These are phyloP conservation scores for Ophion obscuratus DNA, from an alignment of 2,888 invertebrate genomes.

Conservation along the genomic window DNA sequence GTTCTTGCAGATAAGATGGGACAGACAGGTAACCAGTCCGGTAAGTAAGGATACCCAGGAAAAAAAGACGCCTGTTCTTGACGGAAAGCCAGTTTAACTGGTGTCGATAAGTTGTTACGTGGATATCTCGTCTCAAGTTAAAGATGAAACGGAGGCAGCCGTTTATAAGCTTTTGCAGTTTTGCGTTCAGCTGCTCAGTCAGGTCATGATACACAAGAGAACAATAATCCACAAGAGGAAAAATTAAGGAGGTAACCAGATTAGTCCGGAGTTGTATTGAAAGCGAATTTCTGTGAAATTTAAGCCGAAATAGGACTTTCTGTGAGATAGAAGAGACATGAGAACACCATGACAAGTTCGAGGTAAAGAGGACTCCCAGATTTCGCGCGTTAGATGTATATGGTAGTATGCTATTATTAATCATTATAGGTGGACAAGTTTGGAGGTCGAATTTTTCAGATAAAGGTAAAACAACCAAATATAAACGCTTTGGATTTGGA, in stretches of 20 bases:
- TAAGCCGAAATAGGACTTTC: background rate
- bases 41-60: background rate
- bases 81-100: background rate
- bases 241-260: background rate
- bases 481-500: background rate
- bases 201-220: background rate
- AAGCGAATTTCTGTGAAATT: background rate
- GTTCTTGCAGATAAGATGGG: too few relatives aligned
- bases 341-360: background rate
- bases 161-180: background rate
- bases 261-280: background rate
- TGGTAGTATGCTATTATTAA: background rate
- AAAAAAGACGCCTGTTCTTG: background rate
- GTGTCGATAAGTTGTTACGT: background rate
- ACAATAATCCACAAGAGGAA: slow-evolving; percentile 37
- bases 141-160: slow-evolving; percentile 18
- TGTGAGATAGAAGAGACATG: background rate
- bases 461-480: background rate
- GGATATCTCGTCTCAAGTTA: slow-evolving; percentile 1
- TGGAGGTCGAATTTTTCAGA: background rate
- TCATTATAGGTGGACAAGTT: background rate
- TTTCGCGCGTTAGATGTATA: background rate
- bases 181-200: background rate
- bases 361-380: background rate
- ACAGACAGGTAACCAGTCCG: too few relatives aligned